Percentiles rank a stretch among this genome's conserved stretches.
These are phyloP conservation scores for Ylistrum balloti DNA, from an alignment of 1,140 invertebrate species.

Conservation along the genomic window DNA sequence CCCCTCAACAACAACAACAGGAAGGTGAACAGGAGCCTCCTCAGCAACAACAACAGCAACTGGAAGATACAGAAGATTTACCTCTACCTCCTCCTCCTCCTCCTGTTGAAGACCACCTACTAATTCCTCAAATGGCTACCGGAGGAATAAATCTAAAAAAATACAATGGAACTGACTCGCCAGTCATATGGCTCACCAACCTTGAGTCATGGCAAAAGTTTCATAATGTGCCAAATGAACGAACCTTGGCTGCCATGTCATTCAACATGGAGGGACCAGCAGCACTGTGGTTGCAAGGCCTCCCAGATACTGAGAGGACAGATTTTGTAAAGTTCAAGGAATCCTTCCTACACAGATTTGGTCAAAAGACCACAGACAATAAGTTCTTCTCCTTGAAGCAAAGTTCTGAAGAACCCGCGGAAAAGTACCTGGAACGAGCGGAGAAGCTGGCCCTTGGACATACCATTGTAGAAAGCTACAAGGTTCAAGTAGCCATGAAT, in stretches of 20 bases:
- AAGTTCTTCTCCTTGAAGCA: not conserved
- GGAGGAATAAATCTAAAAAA: too few relatives aligned
- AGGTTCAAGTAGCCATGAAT: not conserved
- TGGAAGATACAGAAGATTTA: too few relatives aligned
- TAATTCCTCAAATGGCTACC: too few relatives aligned
- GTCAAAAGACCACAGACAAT: not conserved
- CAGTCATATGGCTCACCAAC: too few relatives aligned
- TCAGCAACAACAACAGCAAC: too few relatives aligned
- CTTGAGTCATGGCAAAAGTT: too few relatives aligned
- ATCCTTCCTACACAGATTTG: not conserved
- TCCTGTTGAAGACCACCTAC: too few relatives aligned
- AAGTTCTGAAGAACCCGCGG: not conserved
- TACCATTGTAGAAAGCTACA: not conserved
- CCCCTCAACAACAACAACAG: too few relatives aligned
- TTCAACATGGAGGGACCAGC: not conserved
- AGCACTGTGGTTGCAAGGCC: not conserved
- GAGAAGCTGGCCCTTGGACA: not conserved
- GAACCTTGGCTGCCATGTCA: not conserved
- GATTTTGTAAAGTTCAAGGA: not conserved
- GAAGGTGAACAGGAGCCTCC: too few relatives aligned
- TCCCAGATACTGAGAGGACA: not conserved
- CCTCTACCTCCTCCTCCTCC: too few relatives aligned
- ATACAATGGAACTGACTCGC: too few relatives aligned
- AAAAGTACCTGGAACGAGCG: not conserved
- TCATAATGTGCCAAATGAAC: too few relatives aligned